Evolutionary conservation across 2,797 vertebrate genomes (phyloP).

Genomic region (Saxicola maurus): DNA sequence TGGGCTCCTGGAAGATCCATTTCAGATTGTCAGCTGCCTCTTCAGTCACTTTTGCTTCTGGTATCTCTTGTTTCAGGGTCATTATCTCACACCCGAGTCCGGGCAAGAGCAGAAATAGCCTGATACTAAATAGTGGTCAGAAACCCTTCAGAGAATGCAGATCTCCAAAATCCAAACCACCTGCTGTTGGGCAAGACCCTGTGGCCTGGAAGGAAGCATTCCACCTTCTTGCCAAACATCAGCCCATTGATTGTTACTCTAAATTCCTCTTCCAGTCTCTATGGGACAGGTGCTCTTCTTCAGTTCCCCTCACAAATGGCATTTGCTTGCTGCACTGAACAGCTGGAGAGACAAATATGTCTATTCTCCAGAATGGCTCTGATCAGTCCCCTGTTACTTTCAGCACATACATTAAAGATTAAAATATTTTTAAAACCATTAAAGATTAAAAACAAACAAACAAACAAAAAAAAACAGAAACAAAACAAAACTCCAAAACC

Average conservation of each 20-base stretch:
- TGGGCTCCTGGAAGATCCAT: neutral
- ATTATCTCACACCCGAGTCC: fast-evolving
- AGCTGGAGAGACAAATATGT: neutral
- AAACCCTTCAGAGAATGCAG: neutral
- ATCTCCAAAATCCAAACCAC: neutral
- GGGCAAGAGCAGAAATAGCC: neutral
- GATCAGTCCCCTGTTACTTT: fast-evolving
- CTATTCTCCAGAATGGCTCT: neutral
- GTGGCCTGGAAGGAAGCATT: neutral
- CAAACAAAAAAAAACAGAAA: too few species aligned
- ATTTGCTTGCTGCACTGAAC: neutral
- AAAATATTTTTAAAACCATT: too few species aligned
- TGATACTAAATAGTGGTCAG: neutral
- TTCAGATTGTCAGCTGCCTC: neutral
- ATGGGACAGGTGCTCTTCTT: neutral
- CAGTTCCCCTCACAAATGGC: neutral
- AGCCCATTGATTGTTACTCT: neutral
- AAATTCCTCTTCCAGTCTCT: neutral
- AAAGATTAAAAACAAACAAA: too few species aligned
- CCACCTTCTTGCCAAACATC: neutral
- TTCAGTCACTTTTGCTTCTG: neutral
- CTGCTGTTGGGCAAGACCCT: neutral
- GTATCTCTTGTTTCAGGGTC: neutral
- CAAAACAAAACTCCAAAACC: too few species aligned
- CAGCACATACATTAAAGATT: neutral